A percentile compares a stretch with the other conserved stretches of the same genome.
Evolutionary conservation across 2,888 invertebrate species (phyloP).

Genomic region (Pammene aurita): DNA sequence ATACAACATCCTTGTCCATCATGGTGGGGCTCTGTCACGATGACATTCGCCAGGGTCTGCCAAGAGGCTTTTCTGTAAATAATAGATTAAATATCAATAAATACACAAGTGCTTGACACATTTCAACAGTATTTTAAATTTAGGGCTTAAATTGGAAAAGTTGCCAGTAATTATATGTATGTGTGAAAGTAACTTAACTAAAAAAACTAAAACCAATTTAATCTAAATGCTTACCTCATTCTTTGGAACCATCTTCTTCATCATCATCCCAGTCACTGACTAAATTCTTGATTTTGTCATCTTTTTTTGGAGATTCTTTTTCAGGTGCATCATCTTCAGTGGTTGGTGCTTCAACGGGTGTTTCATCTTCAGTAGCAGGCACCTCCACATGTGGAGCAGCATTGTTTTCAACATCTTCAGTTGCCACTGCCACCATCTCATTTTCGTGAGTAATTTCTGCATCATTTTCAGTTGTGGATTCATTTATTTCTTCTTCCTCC

Average conservation of each 20-base stretch:
- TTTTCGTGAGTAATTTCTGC: conserved; percentile 33
- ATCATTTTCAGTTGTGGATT: conserved; percentile 36
- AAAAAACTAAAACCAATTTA: too few species aligned
- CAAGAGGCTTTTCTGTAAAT: conserved; percentile 22
- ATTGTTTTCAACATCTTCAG: conserved; percentile 2
- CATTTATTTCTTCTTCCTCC: conserved; percentile 49
- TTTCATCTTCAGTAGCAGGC: conserved; percentile 1
- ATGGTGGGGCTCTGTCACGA: conserved; percentile 11
- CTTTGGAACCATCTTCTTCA: conserved; percentile 56
- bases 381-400: conserved; percentile 14
- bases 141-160: too few species aligned
- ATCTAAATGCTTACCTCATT: conserved; percentile 40
- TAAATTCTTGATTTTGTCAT: conserved; percentile 71
- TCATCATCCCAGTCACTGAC: conserved; percentile 82
- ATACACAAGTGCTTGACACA: too few species aligned
- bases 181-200: too few species aligned
- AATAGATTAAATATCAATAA: background rate
- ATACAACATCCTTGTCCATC: background rate
- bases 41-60: conserved; percentile 25
- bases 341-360: conserved; percentile 21
- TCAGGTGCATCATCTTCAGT: conserved; percentile 33
- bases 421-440: conserved; percentile 11
- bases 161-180: too few species aligned
- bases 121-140: too few species aligned
- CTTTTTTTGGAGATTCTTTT: conserved; percentile 50